Conservation (phyloP, 2,113 vertebrate species). For the Stomatorhinus ivindoensis region DNA sequence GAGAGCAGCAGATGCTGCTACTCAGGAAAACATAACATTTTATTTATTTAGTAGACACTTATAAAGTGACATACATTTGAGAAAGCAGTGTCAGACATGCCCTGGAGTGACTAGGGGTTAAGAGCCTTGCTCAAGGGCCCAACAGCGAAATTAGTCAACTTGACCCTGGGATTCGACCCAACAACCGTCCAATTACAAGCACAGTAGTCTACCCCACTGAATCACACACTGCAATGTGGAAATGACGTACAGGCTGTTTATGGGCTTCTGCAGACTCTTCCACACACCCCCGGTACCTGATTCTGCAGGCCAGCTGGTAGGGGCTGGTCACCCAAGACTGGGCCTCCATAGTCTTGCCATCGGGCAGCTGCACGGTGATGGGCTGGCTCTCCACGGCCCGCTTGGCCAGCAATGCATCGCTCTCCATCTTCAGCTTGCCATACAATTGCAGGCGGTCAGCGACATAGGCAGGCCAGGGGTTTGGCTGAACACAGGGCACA, state of each 20-base stretch:
- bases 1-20: neutral
- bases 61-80: neutral
- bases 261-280: neutral
- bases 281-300: conserved; percentile 64
- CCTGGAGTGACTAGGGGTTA: neutral
- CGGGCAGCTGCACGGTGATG: conserved; percentile 75
- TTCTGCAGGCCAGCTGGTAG: conserved; percentile 77
- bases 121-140: neutral
- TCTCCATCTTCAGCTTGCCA: conserved; percentile 79
- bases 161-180: neutral
- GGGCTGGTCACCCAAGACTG: conserved; percentile 88
- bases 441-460: conserved; percentile 77
- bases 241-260: neutral
- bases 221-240: neutral
- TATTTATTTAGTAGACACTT: neutral
- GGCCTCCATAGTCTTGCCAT: conserved; percentile 69
- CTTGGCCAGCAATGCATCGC: conserved; percentile 69
- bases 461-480: conserved; percentile 76
- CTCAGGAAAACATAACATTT: neutral
- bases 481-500: conserved; percentile 48
- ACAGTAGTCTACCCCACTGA: neutral
- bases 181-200: neutral
- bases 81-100: neutral
- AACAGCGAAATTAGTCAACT: neutral
- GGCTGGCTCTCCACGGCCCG: conserved; percentile 64